Conservation (phyloP, 2,113 vertebrate species). For the Centropristis striata region DNA sequence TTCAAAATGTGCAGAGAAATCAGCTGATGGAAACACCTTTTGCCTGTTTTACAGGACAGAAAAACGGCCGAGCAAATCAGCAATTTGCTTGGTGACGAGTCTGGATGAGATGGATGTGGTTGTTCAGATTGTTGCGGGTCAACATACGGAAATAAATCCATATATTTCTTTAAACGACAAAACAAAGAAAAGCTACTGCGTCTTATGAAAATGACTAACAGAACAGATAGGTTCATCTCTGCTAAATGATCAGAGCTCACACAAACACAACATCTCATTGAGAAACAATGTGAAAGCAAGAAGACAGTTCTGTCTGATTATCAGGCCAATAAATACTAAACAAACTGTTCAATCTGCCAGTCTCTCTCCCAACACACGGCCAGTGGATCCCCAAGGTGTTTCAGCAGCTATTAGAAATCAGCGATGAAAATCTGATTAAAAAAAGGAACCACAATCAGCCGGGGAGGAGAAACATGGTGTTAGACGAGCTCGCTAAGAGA, state of each 20-base stretch:
- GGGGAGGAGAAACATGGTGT: background rate
- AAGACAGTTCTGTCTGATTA: background rate
- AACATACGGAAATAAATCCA: too few relatives aligned
- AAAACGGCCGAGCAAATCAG: too few relatives aligned
- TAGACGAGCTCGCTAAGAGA: background rate
- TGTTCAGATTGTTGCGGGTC: too few relatives aligned
- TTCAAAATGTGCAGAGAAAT: too few relatives aligned
- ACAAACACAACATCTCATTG: background rate
- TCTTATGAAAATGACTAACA: too few relatives aligned
- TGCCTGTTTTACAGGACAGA: too few relatives aligned
- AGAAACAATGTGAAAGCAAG: background rate
- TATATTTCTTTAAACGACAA: too few relatives aligned
- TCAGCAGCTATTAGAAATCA: background rate
- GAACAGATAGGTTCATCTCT: background rate
- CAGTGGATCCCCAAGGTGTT: background rate
- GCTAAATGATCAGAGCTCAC: too few relatives aligned
- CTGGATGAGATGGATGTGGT: too few relatives aligned
- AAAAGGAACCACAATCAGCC: background rate
- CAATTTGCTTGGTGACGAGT: too few relatives aligned
- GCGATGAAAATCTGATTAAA: conserved; percentile 6
- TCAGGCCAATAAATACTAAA: background rate
- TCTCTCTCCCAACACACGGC: background rate
- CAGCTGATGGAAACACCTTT: too few relatives aligned
- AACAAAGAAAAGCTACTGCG: too few relatives aligned
- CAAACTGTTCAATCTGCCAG: background rate